These are phyloP conservation scores for Yponomeuta evonymella DNA, from an alignment of 2,888 invertebrate species.

Conservation along the genomic window DNA sequence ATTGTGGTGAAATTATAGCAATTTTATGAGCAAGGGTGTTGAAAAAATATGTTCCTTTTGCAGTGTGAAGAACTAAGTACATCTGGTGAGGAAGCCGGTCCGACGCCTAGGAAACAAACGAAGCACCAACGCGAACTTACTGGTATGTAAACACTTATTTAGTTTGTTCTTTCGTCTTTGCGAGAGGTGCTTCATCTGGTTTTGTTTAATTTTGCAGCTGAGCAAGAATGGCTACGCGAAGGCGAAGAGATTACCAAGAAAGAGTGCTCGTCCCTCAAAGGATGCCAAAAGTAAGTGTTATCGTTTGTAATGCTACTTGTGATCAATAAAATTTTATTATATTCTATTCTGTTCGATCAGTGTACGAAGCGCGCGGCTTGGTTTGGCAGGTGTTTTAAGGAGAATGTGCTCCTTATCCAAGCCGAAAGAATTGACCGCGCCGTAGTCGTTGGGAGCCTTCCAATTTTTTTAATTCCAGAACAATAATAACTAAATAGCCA, in stretches of 20 bases:
- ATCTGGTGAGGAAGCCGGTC: constrained; percentile 74
- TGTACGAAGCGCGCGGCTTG: too few species aligned
- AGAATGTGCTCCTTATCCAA: too few species aligned
- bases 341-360: background rate
- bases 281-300: constrained; percentile 66
- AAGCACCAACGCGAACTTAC: constrained; percentile 70
- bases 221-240: constrained; percentile 70
- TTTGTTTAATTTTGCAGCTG: constrained; percentile 39
- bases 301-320: background rate
- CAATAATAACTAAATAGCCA: too few species aligned
- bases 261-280: constrained; percentile 60
- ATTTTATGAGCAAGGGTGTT: too few species aligned
- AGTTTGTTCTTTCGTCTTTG: background rate
- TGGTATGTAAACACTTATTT: constrained; percentile 34
- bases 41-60: constrained; percentile 5
- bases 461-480: background rate
- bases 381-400: too few species aligned
- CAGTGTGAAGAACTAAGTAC: constrained; percentile 78
- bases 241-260: constrained; percentile 68
- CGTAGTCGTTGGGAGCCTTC: background rate
- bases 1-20: too few species aligned
- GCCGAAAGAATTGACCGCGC: too few species aligned
- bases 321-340: background rate
- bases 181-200: background rate
- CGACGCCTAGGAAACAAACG: constrained; percentile 78